Percentiles rank a stretch among this genome's conserved stretches.
Conservation (phyloP, 2,888 invertebrate genomes). For the Tineola bisselliella region DNA sequence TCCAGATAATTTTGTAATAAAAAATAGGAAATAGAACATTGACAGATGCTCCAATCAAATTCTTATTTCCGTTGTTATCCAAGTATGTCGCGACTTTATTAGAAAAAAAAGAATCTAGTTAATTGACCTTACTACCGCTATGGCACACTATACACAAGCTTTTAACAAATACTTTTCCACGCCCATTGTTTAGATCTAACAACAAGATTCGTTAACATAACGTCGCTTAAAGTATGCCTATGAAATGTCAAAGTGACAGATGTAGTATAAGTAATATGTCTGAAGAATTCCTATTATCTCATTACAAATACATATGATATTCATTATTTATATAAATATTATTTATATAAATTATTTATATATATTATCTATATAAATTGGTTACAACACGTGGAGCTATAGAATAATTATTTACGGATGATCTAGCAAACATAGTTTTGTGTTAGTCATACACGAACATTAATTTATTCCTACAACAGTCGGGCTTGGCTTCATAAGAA, state of each 20-base stretch:
- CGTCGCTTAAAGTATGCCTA: too few species aligned
- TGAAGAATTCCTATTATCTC: too few species aligned
- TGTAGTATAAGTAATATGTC: too few species aligned
- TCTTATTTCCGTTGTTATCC: conserved; percentile 30
- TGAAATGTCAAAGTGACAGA: too few species aligned
- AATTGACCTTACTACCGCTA: not conserved
- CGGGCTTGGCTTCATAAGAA: not conserved
- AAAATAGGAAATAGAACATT: conserved; percentile 8
- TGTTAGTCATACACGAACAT: not conserved
- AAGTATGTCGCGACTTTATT: conserved; percentile 46
- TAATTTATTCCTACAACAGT: not conserved
- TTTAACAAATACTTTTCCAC: not conserved
- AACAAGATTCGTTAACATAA: too few species aligned
- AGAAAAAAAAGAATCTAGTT: conserved; percentile 27
- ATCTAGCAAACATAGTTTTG: not conserved
- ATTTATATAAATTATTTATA: too few species aligned
- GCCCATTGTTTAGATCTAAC: not conserved
- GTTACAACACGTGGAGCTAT: not conserved
- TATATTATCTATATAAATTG: too few species aligned
- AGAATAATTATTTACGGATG: not conserved
- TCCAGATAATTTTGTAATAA: not conserved
- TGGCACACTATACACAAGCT: too few species aligned
- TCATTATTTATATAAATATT: too few species aligned
- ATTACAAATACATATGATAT: too few species aligned
- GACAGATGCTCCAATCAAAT: not conserved